Conservation (phyloP, 2,113 vertebrate species). For the Dicrurus megarhynchus region DNA sequence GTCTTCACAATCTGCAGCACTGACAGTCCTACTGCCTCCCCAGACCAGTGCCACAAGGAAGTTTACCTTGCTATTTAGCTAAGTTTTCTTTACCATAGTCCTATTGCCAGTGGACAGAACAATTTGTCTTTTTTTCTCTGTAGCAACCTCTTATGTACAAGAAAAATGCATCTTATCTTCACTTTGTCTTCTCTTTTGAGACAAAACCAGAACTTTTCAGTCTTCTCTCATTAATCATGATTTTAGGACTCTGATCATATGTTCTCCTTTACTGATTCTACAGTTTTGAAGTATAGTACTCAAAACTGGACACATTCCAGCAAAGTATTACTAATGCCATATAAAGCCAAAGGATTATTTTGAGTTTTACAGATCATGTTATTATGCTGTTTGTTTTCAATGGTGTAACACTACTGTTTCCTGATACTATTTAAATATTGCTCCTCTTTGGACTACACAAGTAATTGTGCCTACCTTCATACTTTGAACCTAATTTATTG, state of each 20-base stretch:
- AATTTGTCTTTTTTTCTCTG: not conserved
- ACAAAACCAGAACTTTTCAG: not conserved
- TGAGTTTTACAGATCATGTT: not conserved
- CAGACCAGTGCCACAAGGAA: not conserved
- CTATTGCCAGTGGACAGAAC: not conserved
- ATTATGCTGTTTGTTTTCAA: not conserved
- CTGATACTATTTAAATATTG: not conserved
- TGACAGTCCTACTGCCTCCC: not conserved
- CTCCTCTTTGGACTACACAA: not conserved
- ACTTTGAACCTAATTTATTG: not conserved
- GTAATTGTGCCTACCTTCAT: not conserved
- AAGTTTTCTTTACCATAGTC: not conserved
- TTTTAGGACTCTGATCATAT: not conserved
- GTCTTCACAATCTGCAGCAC: not conserved
- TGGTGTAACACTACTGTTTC: not conserved
- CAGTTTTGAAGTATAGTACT: not conserved
- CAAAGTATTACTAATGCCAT: not conserved
- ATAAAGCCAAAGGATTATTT: not conserved
- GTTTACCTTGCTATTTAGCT: not conserved
- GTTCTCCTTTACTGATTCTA: not conserved
- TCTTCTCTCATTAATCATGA: not conserved
- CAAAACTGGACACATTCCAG: not conserved
- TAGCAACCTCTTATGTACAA: not conserved
- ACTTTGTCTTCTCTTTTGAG: not conserved
- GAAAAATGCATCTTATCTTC: not conserved